phyloP scores from a whole-genome alignment of 1,140 invertebrate genomes.

The Eulimnadia texana region DNA sequence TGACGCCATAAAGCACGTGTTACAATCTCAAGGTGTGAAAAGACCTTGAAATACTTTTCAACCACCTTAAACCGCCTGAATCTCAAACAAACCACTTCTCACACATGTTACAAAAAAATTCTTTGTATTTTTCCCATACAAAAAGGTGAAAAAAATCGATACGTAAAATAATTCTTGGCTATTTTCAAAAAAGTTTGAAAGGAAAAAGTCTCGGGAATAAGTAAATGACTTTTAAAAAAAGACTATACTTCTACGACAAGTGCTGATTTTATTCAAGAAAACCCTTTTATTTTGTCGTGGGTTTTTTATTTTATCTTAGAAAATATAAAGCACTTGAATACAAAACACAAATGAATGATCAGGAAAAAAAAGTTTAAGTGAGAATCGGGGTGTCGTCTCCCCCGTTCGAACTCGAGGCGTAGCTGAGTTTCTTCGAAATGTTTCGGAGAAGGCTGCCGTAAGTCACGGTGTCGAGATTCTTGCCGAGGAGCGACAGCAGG shows the following conservation, averaged over 20 bases:
- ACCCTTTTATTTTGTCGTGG: no score
- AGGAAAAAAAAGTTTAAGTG: not conserved
- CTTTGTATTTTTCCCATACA: not conserved
- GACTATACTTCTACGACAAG: not conserved
- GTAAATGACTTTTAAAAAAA: not conserved
- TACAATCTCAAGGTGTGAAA: no score
- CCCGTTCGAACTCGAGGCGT: conserved; percentile 28
- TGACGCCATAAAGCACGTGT: no score
- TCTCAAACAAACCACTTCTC: no score
- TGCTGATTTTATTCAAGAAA: not conserved
- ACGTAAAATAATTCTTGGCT: no score
- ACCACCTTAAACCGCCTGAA: no score
- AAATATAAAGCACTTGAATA: not conserved
- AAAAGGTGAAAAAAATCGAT: not conserved
- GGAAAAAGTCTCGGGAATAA: not conserved
- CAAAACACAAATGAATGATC: not conserved
- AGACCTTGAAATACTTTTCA: no score
- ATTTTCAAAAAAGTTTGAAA: no score
- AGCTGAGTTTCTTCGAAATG: conserved; percentile 10
- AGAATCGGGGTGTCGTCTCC: conserved; percentile 6
- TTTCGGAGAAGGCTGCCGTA: conserved; percentile 26
- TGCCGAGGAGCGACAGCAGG: conserved; percentile 27
- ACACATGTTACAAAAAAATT: not conserved
- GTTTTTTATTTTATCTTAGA: not conserved
- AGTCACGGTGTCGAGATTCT: conserved; percentile 29